These are phyloP conservation scores for Strigamia transsilvanica DNA, from an alignment of 2,888 invertebrate species.

Conservation along the genomic window DNA sequence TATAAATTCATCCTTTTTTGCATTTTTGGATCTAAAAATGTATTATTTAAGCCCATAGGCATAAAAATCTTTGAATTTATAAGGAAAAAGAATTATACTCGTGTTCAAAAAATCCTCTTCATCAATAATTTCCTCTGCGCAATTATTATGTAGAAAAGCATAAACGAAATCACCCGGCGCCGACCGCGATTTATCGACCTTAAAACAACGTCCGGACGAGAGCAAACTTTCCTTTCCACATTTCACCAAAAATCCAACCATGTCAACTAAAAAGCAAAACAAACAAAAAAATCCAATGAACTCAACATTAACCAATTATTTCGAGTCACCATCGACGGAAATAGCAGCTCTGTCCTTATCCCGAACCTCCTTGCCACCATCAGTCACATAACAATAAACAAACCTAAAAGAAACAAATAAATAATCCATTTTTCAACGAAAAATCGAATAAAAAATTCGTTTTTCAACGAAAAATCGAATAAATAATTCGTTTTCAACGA, in stretches of 20 bases:
- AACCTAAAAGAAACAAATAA: conserved; percentile 29
- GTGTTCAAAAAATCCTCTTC: neutral
- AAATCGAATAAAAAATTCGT: neutral
- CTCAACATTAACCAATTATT: neutral
- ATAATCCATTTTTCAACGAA: neutral
- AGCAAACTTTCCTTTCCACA: conserved; percentile 16
- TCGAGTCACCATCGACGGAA: neutral
- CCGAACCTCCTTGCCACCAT: conserved; percentile 3
- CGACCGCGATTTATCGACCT: neutral
- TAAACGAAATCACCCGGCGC: neutral
- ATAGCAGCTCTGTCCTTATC: conserved; percentile 2
- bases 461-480: neutral
- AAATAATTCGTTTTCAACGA: neutral
- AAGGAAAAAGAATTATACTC: too few relatives aligned
- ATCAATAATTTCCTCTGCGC: conserved; percentile 23
- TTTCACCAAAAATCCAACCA: conserved; percentile 49
- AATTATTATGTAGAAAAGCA: conserved; percentile 48
- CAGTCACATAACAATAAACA: conserved; percentile 41
- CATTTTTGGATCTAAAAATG: too few relatives aligned
- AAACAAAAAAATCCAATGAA: neutral
- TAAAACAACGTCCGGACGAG: conserved; percentile 29
- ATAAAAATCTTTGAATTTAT: too few relatives aligned
- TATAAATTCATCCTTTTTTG: too few relatives aligned
- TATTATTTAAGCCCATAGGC: too few relatives aligned
- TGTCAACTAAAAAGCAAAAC: conserved; percentile 17